Percentiles rank a stretch among this genome's conserved stretches.
Conservation (phyloP, 2,888 invertebrate genomes). For the Tethea ocularis region DNA sequence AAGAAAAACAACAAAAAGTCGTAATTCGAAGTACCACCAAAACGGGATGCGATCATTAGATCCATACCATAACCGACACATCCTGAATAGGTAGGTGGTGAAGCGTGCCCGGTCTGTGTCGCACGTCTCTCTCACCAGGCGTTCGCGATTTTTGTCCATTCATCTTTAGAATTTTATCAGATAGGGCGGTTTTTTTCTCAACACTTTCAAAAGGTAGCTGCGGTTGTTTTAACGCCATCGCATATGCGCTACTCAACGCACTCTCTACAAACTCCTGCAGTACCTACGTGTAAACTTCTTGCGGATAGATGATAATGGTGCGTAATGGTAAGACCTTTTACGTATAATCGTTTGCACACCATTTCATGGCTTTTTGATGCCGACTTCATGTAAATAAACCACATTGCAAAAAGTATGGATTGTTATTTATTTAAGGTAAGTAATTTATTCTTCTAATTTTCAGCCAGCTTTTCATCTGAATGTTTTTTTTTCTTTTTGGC, state of each 20-base stretch:
- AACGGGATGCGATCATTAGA: constrained; percentile 79
- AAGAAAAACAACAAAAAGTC: constrained; percentile 73
- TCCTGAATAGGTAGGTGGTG: constrained; percentile 79
- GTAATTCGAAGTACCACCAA: constrained; percentile 68
- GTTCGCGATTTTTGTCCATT: constrained; percentile 65
- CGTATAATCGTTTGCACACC: constrained; percentile 33
- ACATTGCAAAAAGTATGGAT: constrained; percentile 25
- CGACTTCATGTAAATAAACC: constrained; percentile 15
- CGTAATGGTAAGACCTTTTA: constrained; percentile 49
- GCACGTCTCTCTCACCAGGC: constrained; percentile 35
- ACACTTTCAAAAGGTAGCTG: constrained; percentile 41
- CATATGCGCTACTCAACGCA: constrained; percentile 23
- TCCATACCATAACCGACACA: constrained; percentile 77
- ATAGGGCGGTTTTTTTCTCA: constrained; percentile 36
- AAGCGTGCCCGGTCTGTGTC: constrained; percentile 64
- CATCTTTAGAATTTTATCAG: constrained; percentile 50
- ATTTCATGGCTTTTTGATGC: constrained; percentile 15
- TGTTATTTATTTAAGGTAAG: constrained; percentile 11
- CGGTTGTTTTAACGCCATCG: constrained; percentile 29
- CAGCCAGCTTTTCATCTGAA: no score
- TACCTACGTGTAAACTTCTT: constrained; percentile 39
- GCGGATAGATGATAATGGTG: constrained; percentile 47
- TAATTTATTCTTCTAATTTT: no score
- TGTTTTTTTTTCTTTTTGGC: no score
- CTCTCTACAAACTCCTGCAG: constrained; percentile 24